These are phyloP conservation scores for Diprion similis DNA, from an alignment of 1,140 invertebrate genomes.

Conservation along the genomic window DNA sequence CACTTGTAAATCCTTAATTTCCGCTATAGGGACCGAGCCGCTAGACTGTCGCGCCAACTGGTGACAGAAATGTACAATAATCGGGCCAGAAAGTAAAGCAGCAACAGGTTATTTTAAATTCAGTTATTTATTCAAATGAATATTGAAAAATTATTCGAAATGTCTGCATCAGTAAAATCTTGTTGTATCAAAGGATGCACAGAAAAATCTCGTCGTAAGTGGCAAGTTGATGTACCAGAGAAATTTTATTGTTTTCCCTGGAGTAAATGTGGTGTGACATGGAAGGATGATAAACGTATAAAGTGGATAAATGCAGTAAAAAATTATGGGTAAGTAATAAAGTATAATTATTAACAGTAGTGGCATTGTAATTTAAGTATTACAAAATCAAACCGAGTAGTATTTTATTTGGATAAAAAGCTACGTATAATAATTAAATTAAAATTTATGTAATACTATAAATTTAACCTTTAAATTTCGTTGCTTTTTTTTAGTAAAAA, in stretches of 20 bases:
- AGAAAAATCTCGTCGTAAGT: background rate
- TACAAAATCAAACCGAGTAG: background rate
- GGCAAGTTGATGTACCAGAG: background rate
- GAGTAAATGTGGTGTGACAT: background rate
- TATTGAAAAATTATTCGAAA: constrained; percentile 8
- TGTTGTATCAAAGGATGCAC: constrained; percentile 12
- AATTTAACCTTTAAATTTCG: background rate
- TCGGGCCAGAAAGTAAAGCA: too few relatives aligned
- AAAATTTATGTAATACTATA: too few relatives aligned
- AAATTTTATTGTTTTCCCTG: constrained; percentile 16
- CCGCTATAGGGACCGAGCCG: too few relatives aligned
- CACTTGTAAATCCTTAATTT: too few relatives aligned
- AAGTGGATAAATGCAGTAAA: constrained; percentile 20
- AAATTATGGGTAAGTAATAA: constrained; percentile 9
- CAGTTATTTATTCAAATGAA: too few relatives aligned
- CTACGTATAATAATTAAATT: too few relatives aligned
- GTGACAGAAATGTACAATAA: too few relatives aligned
- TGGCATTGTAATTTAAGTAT: background rate
- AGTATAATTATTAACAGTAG: background rate
- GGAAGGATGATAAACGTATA: constrained; percentile 12
- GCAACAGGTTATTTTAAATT: too few relatives aligned
- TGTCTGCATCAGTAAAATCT: constrained; percentile 9
- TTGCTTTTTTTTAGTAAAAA: constrained; percentile 22
- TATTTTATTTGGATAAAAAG: background rate
- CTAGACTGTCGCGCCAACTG: too few relatives aligned